Base-by-base conservation (phyloP, 1,140 invertebrate genomes). In the Formica selysi region DNA sequence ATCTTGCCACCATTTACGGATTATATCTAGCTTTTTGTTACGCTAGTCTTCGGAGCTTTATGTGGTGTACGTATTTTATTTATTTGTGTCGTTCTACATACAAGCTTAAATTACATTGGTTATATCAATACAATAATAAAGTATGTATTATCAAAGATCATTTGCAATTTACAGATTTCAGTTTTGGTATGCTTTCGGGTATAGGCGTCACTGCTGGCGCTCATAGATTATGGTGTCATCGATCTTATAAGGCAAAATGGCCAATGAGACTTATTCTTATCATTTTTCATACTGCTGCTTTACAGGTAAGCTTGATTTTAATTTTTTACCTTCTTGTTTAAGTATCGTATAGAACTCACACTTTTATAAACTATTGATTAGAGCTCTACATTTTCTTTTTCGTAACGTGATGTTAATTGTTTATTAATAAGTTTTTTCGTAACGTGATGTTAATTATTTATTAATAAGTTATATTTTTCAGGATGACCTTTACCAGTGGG, bases 191-290 rank as follows among this genome's bases (percentile, higher is more conserved):
- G 0, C 2, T 22, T 11, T n/a, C n/a, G 26, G 97, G 96, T 57
- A 96, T 97, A 84, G 97, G 97, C 19, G 95, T 99, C 7, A 98
- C 98, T 1, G 98, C 96, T 41, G 98, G 98, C 2, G 97, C 96
- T 0, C 98, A 99, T 94, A 96, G 98, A 29, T 96, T 97, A 36
- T 99, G 98, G 97, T 96, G 97, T 41, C 98, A 99, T 95, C 95
- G 97, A 78, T 96, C 97, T 4, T 99, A 97, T 93, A 98, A 98
- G 95, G 98, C 98, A 1, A 97, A 96, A 83, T 86, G 96, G 19
- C 97, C 97, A 0, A 92, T 98, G 6, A 95, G 97, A 86, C 95
- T 97, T 13, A 94, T 98, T 54, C 93, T 98, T 6, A 38, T 59
- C 26, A 5, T 59, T 29, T 10, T 74, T 4, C 16, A 74, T 0